Evolutionary conservation across 1,140 invertebrate genomes (phyloP).

Genomic region (Atta texana): DNA sequence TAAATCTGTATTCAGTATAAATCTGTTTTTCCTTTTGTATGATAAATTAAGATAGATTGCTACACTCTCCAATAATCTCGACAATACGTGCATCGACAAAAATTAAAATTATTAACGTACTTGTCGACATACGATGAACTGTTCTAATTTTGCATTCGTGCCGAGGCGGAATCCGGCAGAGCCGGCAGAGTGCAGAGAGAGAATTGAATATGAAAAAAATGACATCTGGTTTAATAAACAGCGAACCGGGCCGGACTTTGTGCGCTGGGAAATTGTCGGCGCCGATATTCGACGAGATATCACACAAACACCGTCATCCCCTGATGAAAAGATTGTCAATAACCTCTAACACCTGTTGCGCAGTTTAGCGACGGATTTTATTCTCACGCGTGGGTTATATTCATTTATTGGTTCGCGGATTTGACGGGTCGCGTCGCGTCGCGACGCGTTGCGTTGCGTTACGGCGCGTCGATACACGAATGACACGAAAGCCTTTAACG

Average conservation of each 20-base stretch:
- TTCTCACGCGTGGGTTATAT: constrained; percentile 79
- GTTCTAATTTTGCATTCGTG: constrained; percentile 29
- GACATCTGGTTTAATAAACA: constrained; percentile 62
- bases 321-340: constrained; percentile 78
- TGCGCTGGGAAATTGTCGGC: constrained; percentile 45
- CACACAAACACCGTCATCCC: constrained; percentile 76
- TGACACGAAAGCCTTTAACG: constrained; percentile 65
- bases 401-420: constrained; percentile 77
- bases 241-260: constrained; percentile 38
- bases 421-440: constrained; percentile 70
- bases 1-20: neutral
- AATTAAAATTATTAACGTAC: constrained; percentile 26
- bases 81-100: neutral
- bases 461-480: constrained; percentile 63
- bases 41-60: neutral
- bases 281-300: constrained; percentile 74
- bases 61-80: neutral
- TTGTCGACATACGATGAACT: neutral
- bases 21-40: neutral
- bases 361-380: constrained; percentile 84
- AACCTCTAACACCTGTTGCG: constrained; percentile 83
- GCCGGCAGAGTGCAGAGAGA: constrained; percentile 8
- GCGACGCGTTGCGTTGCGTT: constrained; percentile 24
- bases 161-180: constrained; percentile 10
- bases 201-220: constrained; percentile 60